Percentiles rank a stretch among this genome's conserved stretches.
These are phyloP conservation scores for Petrocephalus microphthalmus DNA, from an alignment of 2,113 vertebrate species.

Conservation along the genomic window DNA sequence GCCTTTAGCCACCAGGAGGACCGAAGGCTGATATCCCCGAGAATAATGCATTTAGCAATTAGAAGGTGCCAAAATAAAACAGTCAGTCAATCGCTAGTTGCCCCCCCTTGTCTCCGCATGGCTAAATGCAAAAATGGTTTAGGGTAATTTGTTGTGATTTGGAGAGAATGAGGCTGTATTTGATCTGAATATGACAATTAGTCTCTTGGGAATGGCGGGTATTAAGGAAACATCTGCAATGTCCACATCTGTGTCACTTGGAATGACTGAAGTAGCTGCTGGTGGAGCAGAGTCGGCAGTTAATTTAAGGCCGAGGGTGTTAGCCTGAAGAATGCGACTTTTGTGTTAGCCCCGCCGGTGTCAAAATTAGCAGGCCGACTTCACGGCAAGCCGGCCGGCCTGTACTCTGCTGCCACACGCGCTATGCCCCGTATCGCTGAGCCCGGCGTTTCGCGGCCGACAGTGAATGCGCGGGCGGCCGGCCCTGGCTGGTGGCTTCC, in stretches of 20 bases:
- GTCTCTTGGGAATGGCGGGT: background rate
- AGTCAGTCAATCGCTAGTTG: background rate
- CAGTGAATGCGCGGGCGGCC: background rate
- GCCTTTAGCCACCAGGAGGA: background rate
- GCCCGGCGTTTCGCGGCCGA: background rate
- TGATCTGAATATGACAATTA: background rate
- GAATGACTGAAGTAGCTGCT: background rate
- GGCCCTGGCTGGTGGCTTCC: background rate
- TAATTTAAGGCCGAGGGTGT: background rate
- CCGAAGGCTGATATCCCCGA: background rate
- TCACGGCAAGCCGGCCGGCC: too few relatives aligned
- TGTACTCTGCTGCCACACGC: too few relatives aligned
- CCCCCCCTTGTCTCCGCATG: background rate
- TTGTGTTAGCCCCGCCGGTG: background rate
- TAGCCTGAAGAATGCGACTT: background rate
- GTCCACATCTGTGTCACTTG: background rate
- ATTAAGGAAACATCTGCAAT: background rate
- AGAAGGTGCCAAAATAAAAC: background rate
- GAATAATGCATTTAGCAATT: background rate
- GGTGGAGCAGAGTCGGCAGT: background rate
- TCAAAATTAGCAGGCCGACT: background rate
- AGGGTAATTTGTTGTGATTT: background rate
- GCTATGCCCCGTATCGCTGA: background rate
- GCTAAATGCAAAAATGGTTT: background rate
- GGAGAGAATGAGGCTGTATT: background rate